Base-by-base conservation (phyloP, 1,140 invertebrate genomes). In the Sycophila sp. region DNA sequence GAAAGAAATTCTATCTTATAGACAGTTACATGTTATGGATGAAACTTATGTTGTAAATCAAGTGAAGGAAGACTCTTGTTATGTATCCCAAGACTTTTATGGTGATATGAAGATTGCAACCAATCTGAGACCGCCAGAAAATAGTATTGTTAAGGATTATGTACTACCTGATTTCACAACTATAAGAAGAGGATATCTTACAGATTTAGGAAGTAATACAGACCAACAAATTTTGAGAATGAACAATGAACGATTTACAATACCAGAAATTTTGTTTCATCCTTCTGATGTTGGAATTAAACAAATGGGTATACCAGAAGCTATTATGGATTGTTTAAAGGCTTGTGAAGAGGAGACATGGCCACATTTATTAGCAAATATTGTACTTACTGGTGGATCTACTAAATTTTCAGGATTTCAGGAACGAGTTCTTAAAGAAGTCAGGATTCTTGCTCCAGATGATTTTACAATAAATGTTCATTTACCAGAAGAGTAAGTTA, bases 11-110 rank as follows among this genome's bases (percentile, higher is more conserved):
- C 93, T 99, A 71, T 99, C 98, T 0, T 99, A 98, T 81, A 89
- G 97, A 38, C 97, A 99, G 78, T 86, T 99, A 17, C 95, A 99
- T 88, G 97, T 99, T 0, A 97, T 99, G 94, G 98, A 99, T 82
- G 98, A 99, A 86, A 99, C 97, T 0, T 98, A 96, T 86, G 96
- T 99, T 0, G 97, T 99, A 10, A 99, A 99, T 86, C 97, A 99
- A 87, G 93, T 95, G 0, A 99, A 99, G 84, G 98, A 99, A 87
- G 98, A 99, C 83, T 91, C 94, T 0, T 99, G 98, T 81, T 99
- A 93, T 88, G 96, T 99, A 0, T 94, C 96, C 0, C 88, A 90
- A 75, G 89, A 99, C 79, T 97, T 98, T 78, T 91, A 91, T 78
- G 85, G 86, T 17, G 96, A 98, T 71, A 94, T 99, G 91, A 88